Base-by-base conservation (phyloP, 2,113 vertebrate species). In the Misgurnus mizolepis region DNA sequence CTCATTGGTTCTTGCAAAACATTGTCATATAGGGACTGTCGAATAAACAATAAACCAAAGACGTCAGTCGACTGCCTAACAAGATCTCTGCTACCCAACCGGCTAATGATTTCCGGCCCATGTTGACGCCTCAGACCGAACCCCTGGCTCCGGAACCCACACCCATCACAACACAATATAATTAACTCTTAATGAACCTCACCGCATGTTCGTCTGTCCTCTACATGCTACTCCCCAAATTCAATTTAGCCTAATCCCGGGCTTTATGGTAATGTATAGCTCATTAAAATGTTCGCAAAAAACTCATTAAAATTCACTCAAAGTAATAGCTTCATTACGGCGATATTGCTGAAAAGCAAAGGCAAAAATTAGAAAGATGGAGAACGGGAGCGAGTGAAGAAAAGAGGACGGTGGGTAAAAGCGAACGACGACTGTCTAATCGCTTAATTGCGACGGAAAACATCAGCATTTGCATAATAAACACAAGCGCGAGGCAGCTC, bases 281-380 rank as follows among this genome's bases (percentile, higher is more conserved):
- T 96, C 94, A 96, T 96, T 96, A 96, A 96, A 96, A 94, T 94
- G 92, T 96, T 95, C 94, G 93, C 95, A 96, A 96, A 95, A 92
- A 96, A 95, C 90, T 96, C 94, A 95, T 95, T 97, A 97, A 95
- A 95, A 95, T 94, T 90, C 92, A 95, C 91, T 94, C 91, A 90
- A 93, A 95, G 94, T 95, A 97, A 96, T 92, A 94, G 92, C 93
- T 96, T 97, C 95, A 95, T 97, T 96, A 95, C 89, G 88, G 89
- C 94, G 95, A 95, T 93, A 95, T 55, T 85, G 89, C 93, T 87
- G 89, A 92, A 95, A 95, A 94, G 93, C 90, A 94, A 94, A 94
- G 92, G 92, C 70, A 89, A 88, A 89, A 60, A 85, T n/a, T 64
- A 82, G 72, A 67, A 61, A 71, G 43, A 58, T 43, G 39, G 72